phyloP scores from a whole-genome alignment of 2,797 vertebrate genomes.

The Rhadinocentrus ornatus region DNA sequence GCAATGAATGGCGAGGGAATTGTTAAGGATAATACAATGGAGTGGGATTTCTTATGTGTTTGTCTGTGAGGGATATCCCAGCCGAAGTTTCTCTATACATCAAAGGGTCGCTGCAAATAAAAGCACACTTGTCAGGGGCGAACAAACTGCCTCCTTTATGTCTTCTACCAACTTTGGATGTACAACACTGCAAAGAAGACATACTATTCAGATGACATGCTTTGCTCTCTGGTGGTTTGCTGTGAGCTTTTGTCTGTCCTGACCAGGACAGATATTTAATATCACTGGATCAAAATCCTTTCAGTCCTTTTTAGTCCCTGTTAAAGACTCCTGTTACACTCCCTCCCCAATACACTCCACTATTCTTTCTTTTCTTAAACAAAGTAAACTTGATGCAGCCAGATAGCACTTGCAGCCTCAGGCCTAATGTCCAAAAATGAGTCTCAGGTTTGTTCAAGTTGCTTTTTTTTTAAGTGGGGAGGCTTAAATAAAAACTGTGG shows the following conservation, averaged over 20 bases:
- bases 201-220: conserved; percentile 87
- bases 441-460: conserved; percentile 75
- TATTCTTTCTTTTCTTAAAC: conserved; percentile 84
- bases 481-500: conserved; percentile 59
- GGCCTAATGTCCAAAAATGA: conserved; percentile 79
- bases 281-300: conserved; percentile 87
- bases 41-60: conserved; percentile 85
- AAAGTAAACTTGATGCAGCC: conserved; percentile 85
- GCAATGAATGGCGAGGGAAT: conserved; percentile 81
- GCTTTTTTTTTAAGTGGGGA: conserved; percentile 25
- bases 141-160: conserved; percentile 89
- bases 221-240: conserved; percentile 84
- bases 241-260: conserved; percentile 82
- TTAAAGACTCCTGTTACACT: conserved; percentile 83
- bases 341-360: conserved; percentile 72
- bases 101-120: conserved; percentile 85
- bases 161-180: conserved; percentile 83
- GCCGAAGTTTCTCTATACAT: conserved; percentile 86
- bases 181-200: conserved; percentile 87
- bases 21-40: conserved; percentile 84
- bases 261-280: conserved; percentile 86
- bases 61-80: conserved; percentile 83
- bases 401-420: conserved; percentile 82
- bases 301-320: conserved; percentile 80
- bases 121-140: conserved; percentile 86